phyloP scores from a whole-genome alignment of 2,888 invertebrate genomes.

The Caenorhabditis parvicauda region DNA sequence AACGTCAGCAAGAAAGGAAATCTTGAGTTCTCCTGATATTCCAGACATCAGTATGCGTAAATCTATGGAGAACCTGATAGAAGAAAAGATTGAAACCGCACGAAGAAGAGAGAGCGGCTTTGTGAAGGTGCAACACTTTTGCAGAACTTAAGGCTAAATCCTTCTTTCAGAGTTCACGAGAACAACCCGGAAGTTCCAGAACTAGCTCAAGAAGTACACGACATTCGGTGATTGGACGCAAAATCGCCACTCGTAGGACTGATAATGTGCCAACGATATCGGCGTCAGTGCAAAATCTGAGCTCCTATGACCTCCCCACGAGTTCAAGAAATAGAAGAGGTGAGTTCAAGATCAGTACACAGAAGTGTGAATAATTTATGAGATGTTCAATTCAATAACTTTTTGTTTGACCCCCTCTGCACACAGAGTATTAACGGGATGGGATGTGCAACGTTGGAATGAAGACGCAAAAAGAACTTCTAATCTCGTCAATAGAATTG shows the following conservation, averaged over 20 bases:
- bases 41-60: slow-evolving; percentile 30
- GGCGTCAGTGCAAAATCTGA: slow-evolving; percentile 17
- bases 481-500: too few species aligned
- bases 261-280: slow-evolving; percentile 25
- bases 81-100: slow-evolving; percentile 9
- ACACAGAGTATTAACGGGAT: too few species aligned
- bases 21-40: slow-evolving; percentile 34
- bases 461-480: too few species aligned
- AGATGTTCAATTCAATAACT: not conserved
- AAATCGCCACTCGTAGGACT: slow-evolving; percentile 29
- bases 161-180: not conserved
- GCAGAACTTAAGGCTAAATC: not conserved
- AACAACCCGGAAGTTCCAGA: too few species aligned
- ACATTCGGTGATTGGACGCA: slow-evolving; percentile 32
- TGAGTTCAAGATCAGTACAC: not conserved
- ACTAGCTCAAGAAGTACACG: slow-evolving; percentile 26
- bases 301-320: not conserved
- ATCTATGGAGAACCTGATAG: slow-evolving; percentile 27
- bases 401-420: too few species aligned
- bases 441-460: too few species aligned
- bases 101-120: slow-evolving; percentile 1
- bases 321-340: slow-evolving; percentile 9
- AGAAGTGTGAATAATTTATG: not conserved
- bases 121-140: slow-evolving; percentile 8
- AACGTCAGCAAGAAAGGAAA: slow-evolving; percentile 3